These are phyloP conservation scores for Circaetus cinerascens DNA, from an alignment of 2,113 vertebrate species.

Conservation along the genomic window DNA sequence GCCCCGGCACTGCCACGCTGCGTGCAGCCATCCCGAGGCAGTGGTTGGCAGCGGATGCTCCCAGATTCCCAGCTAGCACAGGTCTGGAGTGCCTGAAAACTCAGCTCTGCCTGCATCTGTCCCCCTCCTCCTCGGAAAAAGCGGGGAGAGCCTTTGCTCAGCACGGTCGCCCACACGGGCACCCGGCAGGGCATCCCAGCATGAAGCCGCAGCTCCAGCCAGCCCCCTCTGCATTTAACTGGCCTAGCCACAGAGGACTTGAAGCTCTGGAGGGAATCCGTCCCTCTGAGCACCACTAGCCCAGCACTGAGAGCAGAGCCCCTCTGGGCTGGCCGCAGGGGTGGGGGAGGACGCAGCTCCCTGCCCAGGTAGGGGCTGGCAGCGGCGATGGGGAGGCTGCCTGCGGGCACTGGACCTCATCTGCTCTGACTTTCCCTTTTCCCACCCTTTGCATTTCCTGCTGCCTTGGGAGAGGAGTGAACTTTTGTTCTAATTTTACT, in stretches of 20 bases:
- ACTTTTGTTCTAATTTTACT: constrained; percentile 72
- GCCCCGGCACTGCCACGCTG: not conserved
- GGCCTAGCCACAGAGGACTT: not conserved
- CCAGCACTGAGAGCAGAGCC: not conserved
- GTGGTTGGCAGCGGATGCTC: not conserved
- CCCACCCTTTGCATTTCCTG: constrained; percentile 62
- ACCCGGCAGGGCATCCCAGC: not conserved
- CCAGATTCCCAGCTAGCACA: not conserved
- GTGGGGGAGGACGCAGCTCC: not conserved
- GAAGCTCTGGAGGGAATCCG: not conserved
- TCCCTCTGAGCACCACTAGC: not conserved
- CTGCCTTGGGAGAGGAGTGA: constrained; percentile 64
- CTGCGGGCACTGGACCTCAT: constrained; percentile 35
- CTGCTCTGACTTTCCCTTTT: constrained; percentile 35
- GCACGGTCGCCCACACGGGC: accelerated
- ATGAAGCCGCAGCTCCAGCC: accelerated
- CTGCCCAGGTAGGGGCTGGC: accelerated
- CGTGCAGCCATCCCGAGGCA: not conserved
- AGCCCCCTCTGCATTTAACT: not conserved
- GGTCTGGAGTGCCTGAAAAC: not conserved
- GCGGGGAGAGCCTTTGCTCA: not conserved
- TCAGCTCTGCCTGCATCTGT: not conserved
- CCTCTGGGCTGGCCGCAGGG: not conserved
- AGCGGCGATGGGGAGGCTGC: not conserved
- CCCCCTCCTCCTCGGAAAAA: not conserved